Evolutionary conservation across 92 coral and sea anemone species (phyloP).

Genomic region (Porites evermanni): DNA sequence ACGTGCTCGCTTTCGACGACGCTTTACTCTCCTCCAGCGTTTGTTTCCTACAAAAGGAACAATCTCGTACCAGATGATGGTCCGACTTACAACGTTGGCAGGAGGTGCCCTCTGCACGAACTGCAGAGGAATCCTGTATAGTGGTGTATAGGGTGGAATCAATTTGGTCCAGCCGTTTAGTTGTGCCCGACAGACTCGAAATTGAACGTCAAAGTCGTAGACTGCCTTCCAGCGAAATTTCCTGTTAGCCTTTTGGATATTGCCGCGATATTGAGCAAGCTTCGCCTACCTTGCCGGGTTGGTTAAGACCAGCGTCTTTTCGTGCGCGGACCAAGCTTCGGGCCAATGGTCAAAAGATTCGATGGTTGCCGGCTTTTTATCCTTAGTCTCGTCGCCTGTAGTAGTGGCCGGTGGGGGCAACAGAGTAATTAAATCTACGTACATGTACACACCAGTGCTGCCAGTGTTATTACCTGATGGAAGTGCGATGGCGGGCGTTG

Average conservation of each 20-base stretch:
- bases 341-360: neutral
- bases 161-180: slow-evolving; percentile 5
- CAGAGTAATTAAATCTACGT: neutral
- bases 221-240: slow-evolving; percentile 42
- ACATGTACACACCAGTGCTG: neutral
- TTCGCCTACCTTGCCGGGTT: slow-evolving; percentile 31
- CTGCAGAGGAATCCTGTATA: slow-evolving; percentile 37
- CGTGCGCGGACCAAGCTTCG: slow-evolving; percentile 36
- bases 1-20: neutral
- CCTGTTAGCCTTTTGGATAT: neutral
- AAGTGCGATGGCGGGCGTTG: neutral
- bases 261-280: slow-evolving; percentile 22
- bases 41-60: slow-evolving; percentile 26
- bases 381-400: neutral
- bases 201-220: slow-evolving; percentile 24
- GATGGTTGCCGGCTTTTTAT: neutral
- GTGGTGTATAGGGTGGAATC: slow-evolving; percentile 39
- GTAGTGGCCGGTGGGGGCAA: neutral
- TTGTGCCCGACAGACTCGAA: slow-evolving; percentile 1
- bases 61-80: slow-evolving; percentile 15
- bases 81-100: slow-evolving; percentile 23
- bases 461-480: neutral
- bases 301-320: slow-evolving; percentile 3
- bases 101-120: neutral
- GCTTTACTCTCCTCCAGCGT: neutral